Evolutionary conservation across 2,888 invertebrate genomes (phyloP).

Genomic region (Temnothorax unifasciatus): DNA sequence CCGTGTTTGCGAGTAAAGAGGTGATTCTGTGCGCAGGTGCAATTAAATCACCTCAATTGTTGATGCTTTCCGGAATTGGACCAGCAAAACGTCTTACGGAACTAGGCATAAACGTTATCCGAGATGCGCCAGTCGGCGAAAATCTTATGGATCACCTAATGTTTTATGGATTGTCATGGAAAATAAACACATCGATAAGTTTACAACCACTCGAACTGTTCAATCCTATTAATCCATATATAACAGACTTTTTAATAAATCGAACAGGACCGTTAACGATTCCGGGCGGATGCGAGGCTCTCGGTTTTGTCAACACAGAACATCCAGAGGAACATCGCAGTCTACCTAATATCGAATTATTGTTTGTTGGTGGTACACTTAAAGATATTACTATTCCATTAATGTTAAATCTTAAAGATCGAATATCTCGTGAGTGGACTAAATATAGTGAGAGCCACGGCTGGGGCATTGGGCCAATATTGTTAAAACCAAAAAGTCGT

Average conservation of each 20-base stretch:
- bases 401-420: slow-evolving; percentile 88
- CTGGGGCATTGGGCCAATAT: slow-evolving; percentile 89
- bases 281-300: slow-evolving; percentile 90
- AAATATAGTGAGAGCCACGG: slow-evolving; percentile 87
- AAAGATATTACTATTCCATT: slow-evolving; percentile 86
- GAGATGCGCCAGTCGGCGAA: slow-evolving; percentile 86
- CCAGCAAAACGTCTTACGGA: slow-evolving; percentile 8
- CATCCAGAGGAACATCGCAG: slow-evolving; percentile 87
- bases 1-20: slow-evolving; percentile 32
- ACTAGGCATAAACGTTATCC: slow-evolving; percentile 5
- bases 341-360: slow-evolving; percentile 90
- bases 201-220: slow-evolving; percentile 45
- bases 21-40: slow-evolving; percentile 38
- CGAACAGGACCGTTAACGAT: slow-evolving; percentile 88
- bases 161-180: slow-evolving; percentile 89
- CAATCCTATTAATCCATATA: slow-evolving; percentile 60
- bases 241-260: slow-evolving; percentile 87
- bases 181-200: slow-evolving; percentile 84
- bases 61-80: slow-evolving; percentile 55
- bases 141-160: slow-evolving; percentile 91
- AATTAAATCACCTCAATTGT: slow-evolving; percentile 28
- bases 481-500: slow-evolving; percentile 90
- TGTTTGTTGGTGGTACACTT: slow-evolving; percentile 88
- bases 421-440: slow-evolving; percentile 88
- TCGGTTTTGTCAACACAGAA: slow-evolving; percentile 89